Conservation (phyloP, 2,888 invertebrate genomes). For the Polydrusus cervinus region DNA sequence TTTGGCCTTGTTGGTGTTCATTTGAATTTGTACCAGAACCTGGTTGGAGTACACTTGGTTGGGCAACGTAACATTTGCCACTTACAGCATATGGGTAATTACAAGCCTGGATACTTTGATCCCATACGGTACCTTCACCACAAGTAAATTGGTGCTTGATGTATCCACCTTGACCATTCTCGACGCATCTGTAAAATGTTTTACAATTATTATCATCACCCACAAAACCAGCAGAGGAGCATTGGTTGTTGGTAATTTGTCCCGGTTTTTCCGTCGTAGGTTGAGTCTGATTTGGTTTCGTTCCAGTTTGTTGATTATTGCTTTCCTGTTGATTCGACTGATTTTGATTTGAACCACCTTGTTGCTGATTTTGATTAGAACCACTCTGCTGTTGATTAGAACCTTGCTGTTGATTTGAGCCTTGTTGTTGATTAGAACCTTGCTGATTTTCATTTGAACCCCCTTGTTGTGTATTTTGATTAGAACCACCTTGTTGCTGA, state of each 20-base stretch:
- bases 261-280: constrained; percentile 52
- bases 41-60: constrained; percentile 16
- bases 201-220: constrained; percentile 81
- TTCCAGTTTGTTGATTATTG: constrained; percentile 12
- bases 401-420: constrained; percentile 22
- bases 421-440: constrained; percentile 29
- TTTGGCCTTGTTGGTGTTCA: constrained; percentile 39
- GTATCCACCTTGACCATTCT: constrained; percentile 75
- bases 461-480: constrained; percentile 39
- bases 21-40: constrained; percentile 9
- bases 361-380: constrained; percentile 51
- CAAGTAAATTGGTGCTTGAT: constrained; percentile 84
- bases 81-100: constrained; percentile 80
- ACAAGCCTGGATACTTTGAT: constrained; percentile 79
- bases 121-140: constrained; percentile 86
- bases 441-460: constrained; percentile 41
- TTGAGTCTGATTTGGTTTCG: constrained; percentile 28
- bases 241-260: constrained; percentile 56
- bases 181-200: constrained; percentile 84
- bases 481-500: constrained; percentile 48
- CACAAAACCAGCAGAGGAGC: constrained; percentile 80
- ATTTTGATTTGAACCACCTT: constrained; percentile 33
- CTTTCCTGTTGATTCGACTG: constrained; percentile 14
- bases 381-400: constrained; percentile 45
- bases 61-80: constrained; percentile 59